Percentiles rank a stretch among this genome's conserved stretches.
Conservation (phyloP, 2,888 invertebrate genomes). For the Lasioglossum figueresi region DNA sequence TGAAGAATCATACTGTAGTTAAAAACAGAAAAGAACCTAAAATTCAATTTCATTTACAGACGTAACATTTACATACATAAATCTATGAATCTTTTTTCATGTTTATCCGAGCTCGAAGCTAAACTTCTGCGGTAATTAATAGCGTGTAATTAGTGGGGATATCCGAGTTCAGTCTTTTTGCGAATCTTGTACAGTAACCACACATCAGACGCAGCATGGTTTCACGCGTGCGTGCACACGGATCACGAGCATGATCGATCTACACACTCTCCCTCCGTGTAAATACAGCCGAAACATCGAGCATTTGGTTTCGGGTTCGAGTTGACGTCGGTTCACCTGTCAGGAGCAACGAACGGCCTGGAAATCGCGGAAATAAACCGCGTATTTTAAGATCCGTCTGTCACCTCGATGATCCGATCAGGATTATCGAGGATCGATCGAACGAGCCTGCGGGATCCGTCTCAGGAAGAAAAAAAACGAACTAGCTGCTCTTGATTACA, state of each 20-base stretch:
- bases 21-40: too few relatives aligned
- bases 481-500: background rate
- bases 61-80: too few relatives aligned
- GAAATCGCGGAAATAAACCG: slow-evolving; percentile 47
- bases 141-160: background rate
- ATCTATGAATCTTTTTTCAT: background rate
- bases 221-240: background rate
- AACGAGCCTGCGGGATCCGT: background rate
- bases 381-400: slow-evolving; percentile 24
- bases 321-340: slow-evolving; percentile 47
- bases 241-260: background rate
- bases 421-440: slow-evolving; percentile 9
- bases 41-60: too few relatives aligned
- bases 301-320: slow-evolving; percentile 33
- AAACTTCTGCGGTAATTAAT: background rate
- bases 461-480: background rate
- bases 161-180: background rate
- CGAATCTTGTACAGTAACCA: background rate
- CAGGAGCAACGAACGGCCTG: slow-evolving; percentile 34
- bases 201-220: background rate
- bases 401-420: background rate
- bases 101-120: background rate
- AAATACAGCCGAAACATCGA: slow-evolving; percentile 24
- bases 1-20: too few relatives aligned
- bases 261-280: background rate